phyloP scores from a whole-genome alignment of 1,140 invertebrate genomes.

The Drosophila prosaltans region DNA sequence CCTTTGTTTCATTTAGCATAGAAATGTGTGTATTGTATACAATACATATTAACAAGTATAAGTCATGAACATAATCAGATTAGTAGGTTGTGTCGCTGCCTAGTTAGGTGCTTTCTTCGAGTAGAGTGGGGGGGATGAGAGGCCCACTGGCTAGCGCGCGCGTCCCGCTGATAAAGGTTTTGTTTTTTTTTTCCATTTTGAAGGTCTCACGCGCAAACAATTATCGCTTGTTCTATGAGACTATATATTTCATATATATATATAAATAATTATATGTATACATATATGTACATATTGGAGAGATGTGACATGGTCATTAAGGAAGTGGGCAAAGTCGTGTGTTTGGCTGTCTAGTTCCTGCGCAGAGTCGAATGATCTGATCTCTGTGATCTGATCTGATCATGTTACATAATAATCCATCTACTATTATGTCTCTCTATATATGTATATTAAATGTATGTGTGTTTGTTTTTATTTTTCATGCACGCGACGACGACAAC shows the following conservation, averaged over 20 bases:
- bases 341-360: neutral
- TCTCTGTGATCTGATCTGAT: neutral
- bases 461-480: neutral
- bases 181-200: slow-evolving; percentile 17
- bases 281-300: neutral
- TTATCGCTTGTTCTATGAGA: slow-evolving; percentile 42
- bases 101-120: neutral
- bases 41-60: neutral
- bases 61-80: slow-evolving; percentile 7
- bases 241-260: neutral
- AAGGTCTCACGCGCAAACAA: slow-evolving; percentile 54
- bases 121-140: neutral
- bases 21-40: neutral
- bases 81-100: neutral
- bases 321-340: slow-evolving; percentile 22
- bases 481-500: neutral
- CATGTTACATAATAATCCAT: slow-evolving; percentile 13
- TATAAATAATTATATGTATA: neutral
- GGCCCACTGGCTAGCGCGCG: neutral
- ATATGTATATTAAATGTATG: neutral
- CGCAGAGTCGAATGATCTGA: neutral
- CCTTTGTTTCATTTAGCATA: slow-evolving; percentile 10
- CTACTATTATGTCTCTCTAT: neutral
- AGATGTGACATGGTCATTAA: slow-evolving; percentile 21
- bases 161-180: slow-evolving; percentile 10